phyloP scores from a whole-genome alignment of 2,113 vertebrate genomes.

The Alexandromys fortis region DNA sequence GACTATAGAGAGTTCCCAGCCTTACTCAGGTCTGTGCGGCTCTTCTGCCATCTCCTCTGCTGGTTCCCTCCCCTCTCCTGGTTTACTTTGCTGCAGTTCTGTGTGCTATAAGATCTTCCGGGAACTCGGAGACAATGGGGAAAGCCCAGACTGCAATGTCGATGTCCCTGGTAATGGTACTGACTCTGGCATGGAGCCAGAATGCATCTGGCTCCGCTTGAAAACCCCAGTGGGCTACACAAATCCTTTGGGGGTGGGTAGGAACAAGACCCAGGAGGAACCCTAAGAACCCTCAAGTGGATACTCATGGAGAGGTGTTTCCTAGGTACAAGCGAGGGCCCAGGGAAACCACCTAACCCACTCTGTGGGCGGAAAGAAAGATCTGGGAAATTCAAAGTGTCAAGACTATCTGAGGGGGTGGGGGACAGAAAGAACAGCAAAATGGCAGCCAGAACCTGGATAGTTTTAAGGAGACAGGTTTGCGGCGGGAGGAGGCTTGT shows the following conservation, averaged over 20 bases:
- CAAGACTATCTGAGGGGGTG: background rate
- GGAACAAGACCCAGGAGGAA: background rate
- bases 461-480: background rate
- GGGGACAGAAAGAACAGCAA: background rate
- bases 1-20: slow-evolving; percentile 3
- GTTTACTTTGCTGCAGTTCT: background rate
- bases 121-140: background rate
- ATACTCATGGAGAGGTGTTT: background rate
- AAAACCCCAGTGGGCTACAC: background rate
- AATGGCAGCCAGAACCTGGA: background rate
- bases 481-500: background rate
- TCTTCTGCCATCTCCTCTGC: background rate
- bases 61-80: background rate
- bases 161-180: background rate
- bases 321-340: background rate
- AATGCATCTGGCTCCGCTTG: background rate
- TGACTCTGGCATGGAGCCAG: background rate
- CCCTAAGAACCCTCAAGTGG: background rate
- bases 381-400: background rate
- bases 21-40: background rate
- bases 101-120: background rate
- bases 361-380: background rate
- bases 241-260: background rate
- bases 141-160: background rate
- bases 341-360: background rate